Evolutionary conservation across 2,888 invertebrate genomes (phyloP).

Genomic region (Drosophila mercatorum): DNA sequence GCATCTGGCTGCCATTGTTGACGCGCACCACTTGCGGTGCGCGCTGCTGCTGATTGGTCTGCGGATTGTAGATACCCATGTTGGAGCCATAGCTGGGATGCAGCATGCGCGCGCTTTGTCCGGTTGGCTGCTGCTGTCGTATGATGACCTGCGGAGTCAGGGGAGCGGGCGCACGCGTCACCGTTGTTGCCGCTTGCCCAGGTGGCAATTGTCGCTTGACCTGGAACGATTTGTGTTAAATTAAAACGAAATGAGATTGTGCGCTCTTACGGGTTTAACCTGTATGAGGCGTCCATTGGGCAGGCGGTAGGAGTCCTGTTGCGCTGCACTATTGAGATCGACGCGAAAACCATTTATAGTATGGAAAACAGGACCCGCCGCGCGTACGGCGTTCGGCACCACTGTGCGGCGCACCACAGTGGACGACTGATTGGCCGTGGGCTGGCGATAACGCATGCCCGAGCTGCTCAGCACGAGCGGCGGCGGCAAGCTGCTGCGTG

Average conservation of each 20-base stretch:
- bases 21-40: slow-evolving; percentile 72
- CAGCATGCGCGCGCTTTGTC: slow-evolving; percentile 22
- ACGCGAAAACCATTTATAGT: slow-evolving; percentile 84
- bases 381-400: slow-evolving; percentile 67
- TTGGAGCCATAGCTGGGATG: slow-evolving; percentile 54
- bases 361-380: slow-evolving; percentile 82
- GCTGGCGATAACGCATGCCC: slow-evolving; percentile 75
- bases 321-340: slow-evolving; percentile 84
- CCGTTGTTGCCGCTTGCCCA: slow-evolving; percentile 28
- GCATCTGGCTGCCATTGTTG: slow-evolving; percentile 49
- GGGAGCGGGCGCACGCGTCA: slow-evolving; percentile 27
- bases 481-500: slow-evolving; percentile 70
- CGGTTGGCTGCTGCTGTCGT: slow-evolving; percentile 34
- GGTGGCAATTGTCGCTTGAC: slow-evolving; percentile 82
- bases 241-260: not conserved
- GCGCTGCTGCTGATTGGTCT: slow-evolving; percentile 60
- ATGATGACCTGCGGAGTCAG: slow-evolving; percentile 54
- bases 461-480: slow-evolving; percentile 81
- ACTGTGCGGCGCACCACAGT: slow-evolving; percentile 77
- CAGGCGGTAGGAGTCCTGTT: slow-evolving; percentile 84
- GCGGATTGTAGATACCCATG: slow-evolving; percentile 69
- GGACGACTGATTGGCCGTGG: slow-evolving; percentile 28
- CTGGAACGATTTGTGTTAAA: not conserved
- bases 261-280: slow-evolving; percentile 12
- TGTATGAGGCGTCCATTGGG: slow-evolving; percentile 85